Percentiles rank a stretch among this genome's conserved stretches.
phyloP scores from a whole-genome alignment of 37 sponge, comb jelly and placozoan genomes.

The Petrosia ficiformis region DNA sequence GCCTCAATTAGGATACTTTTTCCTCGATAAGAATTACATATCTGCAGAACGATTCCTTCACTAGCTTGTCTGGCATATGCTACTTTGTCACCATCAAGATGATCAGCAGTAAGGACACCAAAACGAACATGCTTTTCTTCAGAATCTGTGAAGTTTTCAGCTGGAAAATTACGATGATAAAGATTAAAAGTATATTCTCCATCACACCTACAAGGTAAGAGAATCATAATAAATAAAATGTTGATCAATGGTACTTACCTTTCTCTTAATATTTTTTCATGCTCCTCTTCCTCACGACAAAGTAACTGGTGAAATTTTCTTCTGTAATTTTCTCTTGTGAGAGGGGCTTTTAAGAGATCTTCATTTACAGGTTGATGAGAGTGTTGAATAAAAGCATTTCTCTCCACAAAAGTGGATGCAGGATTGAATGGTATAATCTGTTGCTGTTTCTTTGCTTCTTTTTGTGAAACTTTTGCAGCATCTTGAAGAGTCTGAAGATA shows the following conservation, averaged over 20 bases:
- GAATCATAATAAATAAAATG: too few relatives aligned
- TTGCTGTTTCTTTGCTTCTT: too few relatives aligned
- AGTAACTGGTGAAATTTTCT: constrained; percentile 70
- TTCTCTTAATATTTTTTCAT: constrained; percentile 23
- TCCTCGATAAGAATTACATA: background rate
- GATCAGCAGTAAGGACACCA: too few relatives aligned
- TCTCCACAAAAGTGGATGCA: too few relatives aligned
- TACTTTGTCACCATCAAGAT: constrained; percentile 34
- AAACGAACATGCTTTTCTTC: too few relatives aligned
- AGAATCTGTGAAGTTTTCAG: too few relatives aligned
- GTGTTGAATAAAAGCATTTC: background rate
- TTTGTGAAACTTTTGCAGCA: background rate
- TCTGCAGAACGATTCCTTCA: constrained; percentile 16
- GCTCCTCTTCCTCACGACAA: constrained; percentile 73
- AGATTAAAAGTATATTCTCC: too few relatives aligned
- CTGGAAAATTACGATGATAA: too few relatives aligned
- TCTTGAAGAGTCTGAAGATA: background rate
- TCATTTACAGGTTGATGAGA: background rate
- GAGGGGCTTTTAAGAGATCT: background rate
- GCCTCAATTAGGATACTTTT: too few relatives aligned
- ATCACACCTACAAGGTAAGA: too few relatives aligned
- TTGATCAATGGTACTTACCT: constrained; percentile 41
- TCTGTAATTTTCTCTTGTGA: constrained; percentile 46
- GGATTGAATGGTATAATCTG: too few relatives aligned
- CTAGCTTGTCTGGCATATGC: constrained; percentile 49